Evolutionary conservation across 1,140 invertebrate genomes (phyloP), one percentile per base, ranked within the genome.

Genomic region (Eulimnadia texana): DNA sequence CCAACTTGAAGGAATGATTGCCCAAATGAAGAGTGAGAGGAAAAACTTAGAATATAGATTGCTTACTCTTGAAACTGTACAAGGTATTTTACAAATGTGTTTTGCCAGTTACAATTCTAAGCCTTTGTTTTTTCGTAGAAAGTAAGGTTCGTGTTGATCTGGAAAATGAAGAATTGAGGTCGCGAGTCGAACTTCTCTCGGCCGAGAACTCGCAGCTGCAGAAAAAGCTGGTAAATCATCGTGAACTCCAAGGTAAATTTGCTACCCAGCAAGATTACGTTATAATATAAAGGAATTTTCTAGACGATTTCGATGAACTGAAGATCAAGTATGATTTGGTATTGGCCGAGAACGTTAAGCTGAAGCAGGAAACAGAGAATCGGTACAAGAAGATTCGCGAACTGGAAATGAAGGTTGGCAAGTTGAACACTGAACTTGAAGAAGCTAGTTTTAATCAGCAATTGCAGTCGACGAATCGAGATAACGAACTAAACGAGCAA

Each of bases 291-390:
- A 1, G 19, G 2, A 0, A 19, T 57, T 3, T 57, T 29, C 0
- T 57, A 57, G 55, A 57, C 33, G 55, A 57, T 16, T 29, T 27
- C 33, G 55, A 57, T 57, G 55, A 57, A 20, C 13, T 57, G 27
- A 57, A 57, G 29, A 20, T 57, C 20, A 33, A 27, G 0, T 33
- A 29, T 20, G 55, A 57, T 20, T 33, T 27, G n/a, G n/a, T 57
- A 9, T 23, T 27, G 22, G 22, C 27, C 22, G 55, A 57, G 22
- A 57, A 57, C 27, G 22, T 27, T 16, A 19, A 20, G n/a, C 33
- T 57, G 22, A 57, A 57, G 33, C 20, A 28, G 20, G 55, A 33
- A 55, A 55, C 16, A 0, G 27, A 55, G 2, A 22, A 16, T n/a
- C 27, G n/a, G 3, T 1, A 0, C n/a, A 16, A 1, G 3, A 16